Evolutionary conservation across 2,888 invertebrate species (phyloP).

Genomic region (Xanthorhoe spadicearia): DNA sequence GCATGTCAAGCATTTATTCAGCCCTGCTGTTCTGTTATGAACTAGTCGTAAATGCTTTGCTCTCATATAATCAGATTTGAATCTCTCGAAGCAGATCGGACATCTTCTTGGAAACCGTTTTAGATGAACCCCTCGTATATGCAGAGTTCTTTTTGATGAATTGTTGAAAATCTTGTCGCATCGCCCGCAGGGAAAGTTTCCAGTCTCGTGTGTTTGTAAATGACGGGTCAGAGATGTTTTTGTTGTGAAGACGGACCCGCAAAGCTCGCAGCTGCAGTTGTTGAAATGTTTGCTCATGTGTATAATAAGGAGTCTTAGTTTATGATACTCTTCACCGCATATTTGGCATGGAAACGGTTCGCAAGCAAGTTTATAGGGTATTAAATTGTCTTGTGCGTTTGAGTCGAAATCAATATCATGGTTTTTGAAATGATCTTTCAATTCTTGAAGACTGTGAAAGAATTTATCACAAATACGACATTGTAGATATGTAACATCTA

Average conservation of each 20-base stretch:
- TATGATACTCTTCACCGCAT: slow-evolving; percentile 62
- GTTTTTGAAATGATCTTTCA: slow-evolving; percentile 64
- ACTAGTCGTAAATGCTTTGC: slow-evolving; percentile 68
- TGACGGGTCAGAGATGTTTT: slow-evolving; percentile 61
- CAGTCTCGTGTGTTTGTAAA: slow-evolving; percentile 63
- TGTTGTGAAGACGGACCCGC: slow-evolving; percentile 68
- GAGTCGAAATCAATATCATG: slow-evolving; percentile 62
- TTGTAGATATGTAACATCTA: slow-evolving; percentile 63
- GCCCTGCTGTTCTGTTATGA: slow-evolving; percentile 61
- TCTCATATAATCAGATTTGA: slow-evolving; percentile 70
- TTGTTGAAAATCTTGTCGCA: slow-evolving; percentile 72
- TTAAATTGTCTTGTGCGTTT: slow-evolving; percentile 62
- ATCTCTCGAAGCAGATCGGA: slow-evolving; percentile 70
- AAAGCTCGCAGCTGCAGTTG: slow-evolving; percentile 72
- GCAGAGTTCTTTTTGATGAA: slow-evolving; percentile 60
- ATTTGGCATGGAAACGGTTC: slow-evolving; percentile 66
- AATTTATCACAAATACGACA: slow-evolving; percentile 64
- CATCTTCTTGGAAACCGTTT: slow-evolving; percentile 64
- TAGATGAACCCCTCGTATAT: slow-evolving; percentile 66
- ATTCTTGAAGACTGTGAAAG: slow-evolving; percentile 49
- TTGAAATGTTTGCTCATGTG: slow-evolving; percentile 76
- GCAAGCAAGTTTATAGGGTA: slow-evolving; percentile 68
- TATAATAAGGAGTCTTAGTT: slow-evolving; percentile 64
- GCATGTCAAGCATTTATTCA: slow-evolving; percentile 67
- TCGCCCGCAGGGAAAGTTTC: slow-evolving; percentile 67